Percentiles rank a stretch among this genome's conserved stretches.
Evolutionary conservation across 2,797 vertebrate genomes (phyloP).

Genomic region (Synanceia verrucosa): DNA sequence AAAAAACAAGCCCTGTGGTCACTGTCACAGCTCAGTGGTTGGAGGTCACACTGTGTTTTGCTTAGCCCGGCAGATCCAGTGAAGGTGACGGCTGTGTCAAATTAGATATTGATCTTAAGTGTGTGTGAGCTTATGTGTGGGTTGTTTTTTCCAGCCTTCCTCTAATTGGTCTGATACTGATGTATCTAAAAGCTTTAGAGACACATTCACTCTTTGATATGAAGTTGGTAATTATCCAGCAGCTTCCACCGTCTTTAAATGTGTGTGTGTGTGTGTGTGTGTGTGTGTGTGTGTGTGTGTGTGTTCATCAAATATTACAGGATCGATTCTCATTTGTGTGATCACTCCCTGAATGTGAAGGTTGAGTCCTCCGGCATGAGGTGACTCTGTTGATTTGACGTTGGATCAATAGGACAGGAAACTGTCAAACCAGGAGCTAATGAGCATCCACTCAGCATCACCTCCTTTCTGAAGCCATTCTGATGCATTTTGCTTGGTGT

Average conservation of each 20-base stretch:
- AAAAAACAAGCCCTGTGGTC: background rate
- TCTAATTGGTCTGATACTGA: too few species aligned
- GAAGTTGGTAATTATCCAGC: slow-evolving; percentile 3
- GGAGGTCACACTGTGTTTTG: slow-evolving; percentile 45
- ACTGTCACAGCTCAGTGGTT: background rate
- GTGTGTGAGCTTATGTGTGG: slow-evolving; percentile 3
- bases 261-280: background rate
- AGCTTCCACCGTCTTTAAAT: slow-evolving; percentile 2
- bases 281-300: background rate
- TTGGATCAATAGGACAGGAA: slow-evolving; percentile 43
- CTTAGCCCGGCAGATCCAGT: slow-evolving; percentile 48
- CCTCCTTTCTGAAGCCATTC: background rate
- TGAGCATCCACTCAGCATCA: background rate
- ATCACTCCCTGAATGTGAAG: slow-evolving; percentile 15
- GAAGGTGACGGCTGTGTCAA: slow-evolving; percentile 59
- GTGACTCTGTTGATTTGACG: slow-evolving; percentile 38
- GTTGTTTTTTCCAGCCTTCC: background rate
- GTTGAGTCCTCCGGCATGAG: slow-evolving; percentile 32
- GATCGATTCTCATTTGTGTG: slow-evolving; percentile 46
- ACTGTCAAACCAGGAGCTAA: slow-evolving; percentile 20
- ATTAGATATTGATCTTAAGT: slow-evolving; percentile 64
- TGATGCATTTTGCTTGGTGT: background rate
- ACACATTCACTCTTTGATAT: slow-evolving; percentile 24
- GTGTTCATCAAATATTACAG: slow-evolving; percentile 29
- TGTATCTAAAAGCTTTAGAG: slow-evolving; percentile 27